These are phyloP conservation scores for Tetropium fuscum DNA, from an alignment of 2,888 invertebrate species.

Conservation along the genomic window DNA sequence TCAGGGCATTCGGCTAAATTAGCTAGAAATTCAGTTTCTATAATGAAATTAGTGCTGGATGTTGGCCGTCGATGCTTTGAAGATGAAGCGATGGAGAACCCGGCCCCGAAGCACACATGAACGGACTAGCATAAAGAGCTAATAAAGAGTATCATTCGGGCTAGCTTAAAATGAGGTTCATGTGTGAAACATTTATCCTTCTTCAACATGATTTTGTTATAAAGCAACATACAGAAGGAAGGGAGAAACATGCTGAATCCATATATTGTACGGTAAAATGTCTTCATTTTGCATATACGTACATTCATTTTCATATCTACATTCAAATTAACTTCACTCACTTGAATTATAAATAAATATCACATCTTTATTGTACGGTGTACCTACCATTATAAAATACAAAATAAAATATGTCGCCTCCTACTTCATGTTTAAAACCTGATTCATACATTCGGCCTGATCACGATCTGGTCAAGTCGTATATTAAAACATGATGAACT, in stretches of 20 bases:
- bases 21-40: constrained; percentile 48
- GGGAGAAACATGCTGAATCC: not conserved
- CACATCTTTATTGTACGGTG: too few species aligned
- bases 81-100: constrained; percentile 43
- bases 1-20: constrained; percentile 45
- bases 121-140: constrained; percentile 14
- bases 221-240: constrained; percentile 8
- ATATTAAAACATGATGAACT: too few species aligned
- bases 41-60: constrained; percentile 49
- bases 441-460: too few species aligned
- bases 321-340: too few species aligned
- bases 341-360: too few species aligned
- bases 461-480: too few species aligned
- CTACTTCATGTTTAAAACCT: too few species aligned
- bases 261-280: not conserved
- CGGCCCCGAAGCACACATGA: constrained; percentile 18
- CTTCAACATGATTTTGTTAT: constrained; percentile 9
- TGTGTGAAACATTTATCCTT: constrained; percentile 19
- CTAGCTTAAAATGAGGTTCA: constrained; percentile 9
- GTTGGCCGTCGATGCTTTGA: constrained; percentile 48
- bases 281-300: too few species aligned
- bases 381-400: too few species aligned
- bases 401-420: too few species aligned
- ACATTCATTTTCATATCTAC: too few species aligned
- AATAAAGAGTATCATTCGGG: constrained; percentile 2